Conservation (phyloP, 2,888 invertebrate species). For the Parnassius glacialis region DNA sequence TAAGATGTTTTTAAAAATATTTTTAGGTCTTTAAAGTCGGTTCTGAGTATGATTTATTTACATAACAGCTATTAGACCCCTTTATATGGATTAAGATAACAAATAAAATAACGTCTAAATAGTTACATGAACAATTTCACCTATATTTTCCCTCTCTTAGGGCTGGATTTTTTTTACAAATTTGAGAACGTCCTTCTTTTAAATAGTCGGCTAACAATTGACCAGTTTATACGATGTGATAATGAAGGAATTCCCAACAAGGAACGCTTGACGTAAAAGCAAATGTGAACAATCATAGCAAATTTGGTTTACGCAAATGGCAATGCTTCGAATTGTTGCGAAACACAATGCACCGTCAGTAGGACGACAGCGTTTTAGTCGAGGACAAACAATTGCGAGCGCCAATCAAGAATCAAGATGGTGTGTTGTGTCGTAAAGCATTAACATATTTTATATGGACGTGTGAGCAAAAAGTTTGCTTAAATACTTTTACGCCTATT, state of each 20-base stretch:
- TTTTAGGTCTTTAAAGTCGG: no score
- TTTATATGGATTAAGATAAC: no score
- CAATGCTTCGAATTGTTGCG: conserved; percentile 22
- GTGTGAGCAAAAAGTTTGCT: neutral
- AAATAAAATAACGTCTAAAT: no score
- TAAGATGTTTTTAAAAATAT: no score
- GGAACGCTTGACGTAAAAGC: conserved; percentile 19
- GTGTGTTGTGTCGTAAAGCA: neutral
- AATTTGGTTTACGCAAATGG: conserved; percentile 32
- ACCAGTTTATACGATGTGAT: neutral
- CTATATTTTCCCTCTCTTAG: no score
- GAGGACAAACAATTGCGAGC: conserved; percentile 16
- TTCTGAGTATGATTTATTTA: no score
- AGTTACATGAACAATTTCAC: no score
- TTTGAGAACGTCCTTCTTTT: no score
- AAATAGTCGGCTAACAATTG: no score
- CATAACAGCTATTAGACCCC: no score
- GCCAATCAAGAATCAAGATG: conserved; percentile 12
- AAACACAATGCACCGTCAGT: conserved; percentile 23
- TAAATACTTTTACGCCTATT: no score
- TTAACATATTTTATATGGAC: conserved; percentile 19
- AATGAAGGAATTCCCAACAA: conserved; percentile 12
- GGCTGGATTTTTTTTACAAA: no score
- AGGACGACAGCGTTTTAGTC: conserved; percentile 14
- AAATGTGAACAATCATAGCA: conserved; percentile 22